Evolutionary conservation across 2,888 invertebrate genomes (phyloP), one percentile per base, ranked within the genome.

Genomic region (Galerucella nymphaeae): DNA sequence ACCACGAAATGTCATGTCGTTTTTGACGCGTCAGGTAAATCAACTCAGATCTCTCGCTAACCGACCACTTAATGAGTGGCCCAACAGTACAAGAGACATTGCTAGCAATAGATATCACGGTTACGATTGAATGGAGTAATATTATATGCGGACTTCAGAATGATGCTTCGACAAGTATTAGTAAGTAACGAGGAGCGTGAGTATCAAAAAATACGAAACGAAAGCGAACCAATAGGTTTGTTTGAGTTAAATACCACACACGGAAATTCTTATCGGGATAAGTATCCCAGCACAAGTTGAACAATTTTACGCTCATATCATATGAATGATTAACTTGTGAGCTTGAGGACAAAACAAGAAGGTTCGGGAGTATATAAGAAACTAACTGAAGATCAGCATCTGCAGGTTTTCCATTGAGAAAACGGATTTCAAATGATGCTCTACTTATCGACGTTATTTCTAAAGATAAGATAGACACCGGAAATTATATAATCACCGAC

Each of bases 1-100:
- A 76, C 76, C 10, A 75, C 72, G 2, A 73, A 75, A 66, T 38
- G 75, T n/a, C 66, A 75, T 16, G 75, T 72, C 10, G 72, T 72
- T 8, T 72, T 64, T 53, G 72, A 66, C 41, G 70, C 61, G 1
- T 70, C 69, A 18, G 59, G 71, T 23, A 72, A 66, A 55, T 63
- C 74, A 8, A 67, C 61, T 55, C 57, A 2, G 76, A 76, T 6
- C 2, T 65, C n/a, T 75, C 76, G 6, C 58, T 76, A 4, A 78
- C 75, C 58, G 67, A 76, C 23, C 30, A 59, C 8, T 70, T 73
- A 61, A 20, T 65, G 11, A 50, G 58, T 1, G 77, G 76, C n/a
- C 75, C 72, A 11, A 64, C 68, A 3, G 53, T 75, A 14, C 76
- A 77, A 18, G 69, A 30, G 23, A 30, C 23, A 5, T 30, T 30